A percentile compares a stretch with the other conserved stretches of the same genome.
phyloP scores from a whole-genome alignment of 2,113 vertebrate species.

The Lophotis ruficrista region DNA sequence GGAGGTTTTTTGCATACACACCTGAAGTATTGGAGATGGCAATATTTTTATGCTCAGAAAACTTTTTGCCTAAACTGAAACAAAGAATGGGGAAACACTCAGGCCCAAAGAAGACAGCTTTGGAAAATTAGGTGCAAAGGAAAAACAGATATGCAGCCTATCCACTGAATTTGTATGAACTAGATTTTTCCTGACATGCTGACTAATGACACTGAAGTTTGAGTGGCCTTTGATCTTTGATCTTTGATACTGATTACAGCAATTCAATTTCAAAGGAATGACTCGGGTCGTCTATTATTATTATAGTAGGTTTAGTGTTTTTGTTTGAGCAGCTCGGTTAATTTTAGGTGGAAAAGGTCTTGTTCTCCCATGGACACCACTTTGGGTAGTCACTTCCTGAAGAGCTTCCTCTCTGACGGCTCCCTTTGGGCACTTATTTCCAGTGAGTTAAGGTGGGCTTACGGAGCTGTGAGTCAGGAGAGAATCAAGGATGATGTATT shows the following conservation, averaged over 20 bases:
- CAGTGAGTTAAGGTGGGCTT: constrained; percentile 19
- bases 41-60: background rate
- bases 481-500: constrained; percentile 49
- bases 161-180: background rate
- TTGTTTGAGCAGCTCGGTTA: background rate
- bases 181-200: background rate
- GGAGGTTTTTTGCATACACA: fast-evolving
- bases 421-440: constrained; percentile 25
- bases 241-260: background rate
- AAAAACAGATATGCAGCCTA: background rate
- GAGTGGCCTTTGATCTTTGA: constrained; percentile 30
- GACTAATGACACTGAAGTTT: background rate
- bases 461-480: constrained; percentile 24
- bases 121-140: background rate
- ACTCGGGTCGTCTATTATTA: background rate
- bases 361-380: background rate
- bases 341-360: constrained; percentile 29
- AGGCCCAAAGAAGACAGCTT: background rate
- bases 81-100: background rate
- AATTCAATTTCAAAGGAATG: constrained; percentile 10
- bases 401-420: background rate
- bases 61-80: background rate
- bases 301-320: background rate
- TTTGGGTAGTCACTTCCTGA: background rate
- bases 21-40: background rate